Percentiles rank a stretch among this genome's conserved stretches.
These are phyloP conservation scores for Cygnus olor DNA, from an alignment of 2,797 vertebrate genomes.

Conservation along the genomic window DNA sequence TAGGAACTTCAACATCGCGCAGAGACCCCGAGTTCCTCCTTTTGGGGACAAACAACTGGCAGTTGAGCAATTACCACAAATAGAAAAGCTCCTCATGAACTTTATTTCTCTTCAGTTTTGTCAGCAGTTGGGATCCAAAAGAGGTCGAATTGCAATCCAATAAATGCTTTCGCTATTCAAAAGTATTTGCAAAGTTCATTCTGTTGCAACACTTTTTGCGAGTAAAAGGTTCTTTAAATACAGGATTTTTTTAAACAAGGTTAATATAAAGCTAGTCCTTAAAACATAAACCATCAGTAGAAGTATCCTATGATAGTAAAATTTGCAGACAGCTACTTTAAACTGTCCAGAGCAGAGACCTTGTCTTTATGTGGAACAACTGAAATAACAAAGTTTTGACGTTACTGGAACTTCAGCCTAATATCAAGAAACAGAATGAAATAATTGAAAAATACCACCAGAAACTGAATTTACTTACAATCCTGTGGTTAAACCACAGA, in stretches of 20 bases:
- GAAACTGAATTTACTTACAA: constrained; percentile 16
- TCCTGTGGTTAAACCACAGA: constrained; percentile 2
- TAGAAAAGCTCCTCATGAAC: constrained; percentile 24
- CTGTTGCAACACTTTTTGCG: constrained; percentile 38
- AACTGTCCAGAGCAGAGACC: constrained; percentile 5
- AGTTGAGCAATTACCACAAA: constrained; percentile 19
- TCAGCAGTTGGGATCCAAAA: constrained; percentile 19
- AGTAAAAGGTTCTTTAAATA: constrained; percentile 47
- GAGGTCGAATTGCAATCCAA: constrained; percentile 18
- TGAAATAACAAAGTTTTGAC: background rate
- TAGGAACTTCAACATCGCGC: background rate
- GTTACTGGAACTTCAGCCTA: background rate
- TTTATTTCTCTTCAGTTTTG: constrained; percentile 51
- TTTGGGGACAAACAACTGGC: background rate
- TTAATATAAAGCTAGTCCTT: constrained; percentile 41
- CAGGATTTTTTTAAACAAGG: constrained; percentile 15
- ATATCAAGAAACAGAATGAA: background rate
- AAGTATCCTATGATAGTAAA: background rate
- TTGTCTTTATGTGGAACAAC: constrained; percentile 14
- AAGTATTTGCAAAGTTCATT: constrained; percentile 8
- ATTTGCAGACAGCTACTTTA: constrained; percentile 1
- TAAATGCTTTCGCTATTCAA: constrained; percentile 1
- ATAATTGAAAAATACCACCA: constrained; percentile 11
- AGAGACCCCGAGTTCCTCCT: background rate
- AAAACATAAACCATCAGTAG: constrained; percentile 10